Conservation (phyloP, 2,113 vertebrate species). For the Grus americana region DNA sequence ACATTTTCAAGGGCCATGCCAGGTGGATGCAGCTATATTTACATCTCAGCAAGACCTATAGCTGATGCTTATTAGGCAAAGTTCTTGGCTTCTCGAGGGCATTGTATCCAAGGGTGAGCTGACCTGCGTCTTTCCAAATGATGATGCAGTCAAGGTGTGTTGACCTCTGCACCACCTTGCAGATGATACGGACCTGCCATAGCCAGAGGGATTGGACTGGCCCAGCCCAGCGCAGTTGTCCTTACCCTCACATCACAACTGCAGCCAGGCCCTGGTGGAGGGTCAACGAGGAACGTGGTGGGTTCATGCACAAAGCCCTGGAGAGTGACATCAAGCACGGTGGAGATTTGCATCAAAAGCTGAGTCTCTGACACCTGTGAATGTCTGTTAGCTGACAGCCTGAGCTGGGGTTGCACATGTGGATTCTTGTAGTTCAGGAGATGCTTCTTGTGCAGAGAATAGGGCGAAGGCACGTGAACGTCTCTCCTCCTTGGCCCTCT, state of each 20-base stretch:
- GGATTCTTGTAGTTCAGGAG: background rate
- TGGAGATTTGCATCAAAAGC: background rate
- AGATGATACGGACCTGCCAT: background rate
- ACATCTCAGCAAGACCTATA: background rate
- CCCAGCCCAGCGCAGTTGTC: background rate
- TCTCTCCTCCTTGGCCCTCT: background rate
- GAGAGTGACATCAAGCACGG: fast-evolving
- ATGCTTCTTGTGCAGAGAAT: fast-evolving
- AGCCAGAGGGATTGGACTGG: background rate
- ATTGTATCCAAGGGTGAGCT: background rate
- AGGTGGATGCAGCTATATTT: background rate
- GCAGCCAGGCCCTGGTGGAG: background rate
- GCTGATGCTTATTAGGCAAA: background rate
- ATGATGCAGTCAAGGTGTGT: background rate
- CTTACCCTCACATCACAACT: background rate
- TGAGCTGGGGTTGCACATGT: background rate
- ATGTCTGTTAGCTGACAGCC: background rate
- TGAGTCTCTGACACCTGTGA: background rate
- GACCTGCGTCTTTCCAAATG: background rate
- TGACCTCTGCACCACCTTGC: background rate
- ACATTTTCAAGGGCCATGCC: background rate
- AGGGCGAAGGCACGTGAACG: fast-evolving
- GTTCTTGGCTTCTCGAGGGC: background rate
- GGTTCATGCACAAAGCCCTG: background rate
- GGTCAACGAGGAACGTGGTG: background rate